phyloP scores from a whole-genome alignment of 2,113 vertebrate genomes.

The Marmota monax region DNA sequence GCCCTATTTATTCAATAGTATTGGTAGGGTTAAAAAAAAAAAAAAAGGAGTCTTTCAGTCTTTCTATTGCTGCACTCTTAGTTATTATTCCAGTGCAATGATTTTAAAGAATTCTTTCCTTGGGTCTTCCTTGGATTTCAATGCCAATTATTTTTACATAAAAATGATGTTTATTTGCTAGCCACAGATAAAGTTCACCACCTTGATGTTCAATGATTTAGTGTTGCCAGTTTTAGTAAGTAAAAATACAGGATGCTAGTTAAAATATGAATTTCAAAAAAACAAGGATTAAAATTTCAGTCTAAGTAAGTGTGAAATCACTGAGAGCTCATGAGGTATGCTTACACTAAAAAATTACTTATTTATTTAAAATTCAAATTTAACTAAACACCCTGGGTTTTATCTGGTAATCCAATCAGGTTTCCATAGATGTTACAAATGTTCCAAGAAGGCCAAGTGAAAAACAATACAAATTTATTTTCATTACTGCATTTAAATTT shows the following conservation, averaged over 20 bases:
- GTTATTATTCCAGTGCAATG: not conserved
- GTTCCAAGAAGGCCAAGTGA: not conserved
- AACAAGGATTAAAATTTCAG: conserved; percentile 7
- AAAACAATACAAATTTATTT: conserved; percentile 6
- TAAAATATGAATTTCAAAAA: conserved; percentile 48
- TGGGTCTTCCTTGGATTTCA: conserved; percentile 55
- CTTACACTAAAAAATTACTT: conserved; percentile 6
- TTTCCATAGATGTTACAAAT: not conserved
- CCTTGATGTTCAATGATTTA: not conserved
- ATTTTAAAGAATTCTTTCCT: conserved; percentile 59
- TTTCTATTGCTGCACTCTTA: conserved; percentile 17
- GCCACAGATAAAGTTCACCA: conserved; percentile 61
- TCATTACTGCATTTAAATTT: conserved; percentile 37
- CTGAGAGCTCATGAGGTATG: not conserved
- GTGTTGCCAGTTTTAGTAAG: conserved; percentile 15
- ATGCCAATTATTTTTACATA: conserved; percentile 62
- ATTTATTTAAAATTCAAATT: conserved; percentile 53
- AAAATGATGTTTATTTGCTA: conserved; percentile 48
- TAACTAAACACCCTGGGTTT: conserved; percentile 31
- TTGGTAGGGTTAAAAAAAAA: conserved; percentile 8
- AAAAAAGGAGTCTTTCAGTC: not conserved
- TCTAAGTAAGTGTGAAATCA: not conserved
- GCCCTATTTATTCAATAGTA: conserved; percentile 65
- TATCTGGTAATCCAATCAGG: not conserved
- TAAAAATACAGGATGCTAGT: conserved; percentile 7